Evolutionary conservation across 2,797 vertebrate species (phyloP).

Genomic region (Perodicticus potto): DNA sequence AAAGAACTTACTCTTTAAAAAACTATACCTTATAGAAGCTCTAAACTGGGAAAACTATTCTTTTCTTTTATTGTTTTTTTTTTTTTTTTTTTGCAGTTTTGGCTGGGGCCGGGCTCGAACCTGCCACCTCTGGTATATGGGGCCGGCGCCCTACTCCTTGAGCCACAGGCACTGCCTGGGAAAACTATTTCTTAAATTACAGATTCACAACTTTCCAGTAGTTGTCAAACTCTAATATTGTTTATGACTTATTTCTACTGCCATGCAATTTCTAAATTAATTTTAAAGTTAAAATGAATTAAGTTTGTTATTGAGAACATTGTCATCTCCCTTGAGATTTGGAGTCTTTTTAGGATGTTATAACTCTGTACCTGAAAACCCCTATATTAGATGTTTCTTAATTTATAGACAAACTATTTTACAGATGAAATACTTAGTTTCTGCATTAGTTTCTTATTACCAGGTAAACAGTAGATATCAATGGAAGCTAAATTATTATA

Average conservation of each 20-base stretch:
- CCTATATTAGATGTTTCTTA: background rate
- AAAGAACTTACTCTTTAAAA: background rate
- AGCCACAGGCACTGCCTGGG: no score
- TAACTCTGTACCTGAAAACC: background rate
- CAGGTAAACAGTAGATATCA: background rate
- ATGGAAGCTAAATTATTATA: background rate
- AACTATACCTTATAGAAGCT: background rate
- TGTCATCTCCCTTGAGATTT: background rate
- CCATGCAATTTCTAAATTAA: background rate
- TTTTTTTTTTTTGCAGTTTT: no score
- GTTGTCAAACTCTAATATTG: background rate
- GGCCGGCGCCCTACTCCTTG: no score
- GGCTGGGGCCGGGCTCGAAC: no score
- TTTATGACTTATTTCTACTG: background rate
- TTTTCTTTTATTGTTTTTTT: no score
- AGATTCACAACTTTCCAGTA: background rate
- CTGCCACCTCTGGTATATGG: no score
- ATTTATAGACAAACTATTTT: background rate
- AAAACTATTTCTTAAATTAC: background rate
- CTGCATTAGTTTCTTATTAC: background rate
- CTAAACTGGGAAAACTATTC: background rate
- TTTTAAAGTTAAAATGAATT: conserved; percentile 47
- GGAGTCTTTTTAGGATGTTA: background rate
- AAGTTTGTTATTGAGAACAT: background rate
- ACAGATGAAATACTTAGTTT: background rate